These are phyloP conservation scores for Natrix natrix DNA, from an alignment of 2,797 vertebrate species.

Conservation along the genomic window DNA sequence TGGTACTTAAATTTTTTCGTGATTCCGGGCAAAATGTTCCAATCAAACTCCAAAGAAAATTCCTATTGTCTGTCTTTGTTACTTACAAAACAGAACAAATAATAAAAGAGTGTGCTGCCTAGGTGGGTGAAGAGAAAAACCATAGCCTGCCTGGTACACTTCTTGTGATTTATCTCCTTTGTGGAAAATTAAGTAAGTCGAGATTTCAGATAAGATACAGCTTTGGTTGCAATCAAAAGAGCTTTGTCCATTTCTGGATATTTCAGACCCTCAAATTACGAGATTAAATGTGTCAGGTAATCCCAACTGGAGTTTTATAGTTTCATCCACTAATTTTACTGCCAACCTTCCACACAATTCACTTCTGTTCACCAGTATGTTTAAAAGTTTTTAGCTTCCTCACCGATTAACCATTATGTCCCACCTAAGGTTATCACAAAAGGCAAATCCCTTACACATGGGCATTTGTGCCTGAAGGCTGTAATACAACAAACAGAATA, in stretches of 20 bases:
- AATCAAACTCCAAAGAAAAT: background rate
- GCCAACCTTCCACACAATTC: conserved; percentile 5
- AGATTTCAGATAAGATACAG: conserved; percentile 41
- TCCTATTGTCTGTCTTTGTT: background rate
- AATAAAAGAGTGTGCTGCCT: background rate
- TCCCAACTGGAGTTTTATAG: conserved; percentile 23
- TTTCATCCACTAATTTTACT: conserved; percentile 39
- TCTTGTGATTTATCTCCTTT: conserved; percentile 41
- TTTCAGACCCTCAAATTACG: background rate
- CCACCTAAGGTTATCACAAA: background rate
- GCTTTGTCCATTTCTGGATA: conserved; percentile 27
- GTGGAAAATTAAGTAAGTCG: conserved; percentile 49
- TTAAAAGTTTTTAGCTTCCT: background rate
- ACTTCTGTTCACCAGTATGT: conserved; percentile 24
- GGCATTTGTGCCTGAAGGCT: background rate
- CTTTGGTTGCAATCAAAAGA: conserved; percentile 37
- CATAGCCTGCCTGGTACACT: conserved; percentile 21
- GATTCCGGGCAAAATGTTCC: background rate
- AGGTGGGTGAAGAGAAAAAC: background rate
- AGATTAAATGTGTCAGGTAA: conserved; percentile 44
- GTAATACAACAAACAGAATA: background rate
- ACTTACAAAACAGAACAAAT: background rate
- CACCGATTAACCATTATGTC: background rate
- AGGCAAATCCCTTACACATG: background rate
- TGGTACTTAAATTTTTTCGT: background rate